A percentile compares a stretch with the other conserved stretches of the same genome.
phyloP scores from a whole-genome alignment of 2,113 vertebrate species.

The Morone saxatilis region DNA sequence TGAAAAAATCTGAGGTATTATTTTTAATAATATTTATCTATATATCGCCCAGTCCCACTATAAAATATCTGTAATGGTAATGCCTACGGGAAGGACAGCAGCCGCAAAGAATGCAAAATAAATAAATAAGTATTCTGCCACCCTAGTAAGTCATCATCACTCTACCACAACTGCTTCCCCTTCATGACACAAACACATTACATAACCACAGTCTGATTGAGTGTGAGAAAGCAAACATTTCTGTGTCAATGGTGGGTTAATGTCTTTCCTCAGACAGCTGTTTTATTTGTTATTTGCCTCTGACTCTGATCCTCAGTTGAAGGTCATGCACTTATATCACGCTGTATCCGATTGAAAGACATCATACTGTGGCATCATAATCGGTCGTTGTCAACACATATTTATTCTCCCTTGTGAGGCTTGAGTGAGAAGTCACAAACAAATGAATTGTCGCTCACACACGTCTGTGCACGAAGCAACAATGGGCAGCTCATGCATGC shows the following conservation, averaged over 20 bases:
- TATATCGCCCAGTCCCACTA: too few relatives aligned
- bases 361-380: background rate
- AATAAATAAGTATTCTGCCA: constrained; percentile 48
- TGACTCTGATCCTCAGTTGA: constrained; percentile 29
- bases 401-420: constrained; percentile 28
- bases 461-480: constrained; percentile 14
- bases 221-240: constrained; percentile 17
- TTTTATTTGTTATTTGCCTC: constrained; percentile 28
- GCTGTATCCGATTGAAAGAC: constrained; percentile 26
- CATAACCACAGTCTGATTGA: constrained; percentile 42
- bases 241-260: background rate
- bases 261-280: background rate
- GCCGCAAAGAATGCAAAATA: constrained; percentile 34
- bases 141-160: constrained; percentile 38
- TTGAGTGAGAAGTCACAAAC: constrained; percentile 2
- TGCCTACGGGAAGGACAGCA: constrained; percentile 26
- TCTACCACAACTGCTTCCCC: constrained; percentile 23
- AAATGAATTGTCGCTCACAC: constrained; percentile 13
- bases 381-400: constrained; percentile 20
- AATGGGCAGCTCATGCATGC: constrained; percentile 15
- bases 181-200: constrained; percentile 50
- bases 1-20: background rate
- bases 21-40: too few relatives aligned
- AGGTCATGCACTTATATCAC: constrained; percentile 36
- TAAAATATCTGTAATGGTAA: background rate